Percentiles rank a stretch among this genome's conserved stretches.
Conservation (phyloP, 1,140 invertebrate species). For the Leptinotarsa defecta region DNA sequence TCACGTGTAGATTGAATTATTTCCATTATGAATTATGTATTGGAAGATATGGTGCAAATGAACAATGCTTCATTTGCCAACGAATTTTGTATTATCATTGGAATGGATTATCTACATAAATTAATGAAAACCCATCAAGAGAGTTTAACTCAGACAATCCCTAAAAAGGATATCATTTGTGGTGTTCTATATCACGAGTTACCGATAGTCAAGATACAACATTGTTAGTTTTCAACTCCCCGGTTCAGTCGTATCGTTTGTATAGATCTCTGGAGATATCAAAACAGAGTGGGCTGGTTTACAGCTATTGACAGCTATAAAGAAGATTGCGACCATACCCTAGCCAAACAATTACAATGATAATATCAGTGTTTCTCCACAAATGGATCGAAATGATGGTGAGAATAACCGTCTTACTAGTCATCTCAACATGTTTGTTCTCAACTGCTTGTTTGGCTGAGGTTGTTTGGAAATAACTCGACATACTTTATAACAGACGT, state of each 20-base stretch:
- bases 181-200: no score
- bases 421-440: slow-evolving; percentile 1
- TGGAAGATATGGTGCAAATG: no score
- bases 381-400: slow-evolving; percentile 30
- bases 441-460: slow-evolving; percentile 2
- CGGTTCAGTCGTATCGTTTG: neutral
- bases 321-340: slow-evolving; percentile 39
- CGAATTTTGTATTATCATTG: no score
- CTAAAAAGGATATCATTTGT: no score
- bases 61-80: no score
- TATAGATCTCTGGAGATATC: slow-evolving; percentile 14
- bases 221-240: neutral
- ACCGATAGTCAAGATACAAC: neutral
- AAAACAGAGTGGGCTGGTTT: slow-evolving; percentile 52
- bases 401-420: slow-evolving; percentile 9
- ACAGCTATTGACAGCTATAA: slow-evolving; percentile 41
- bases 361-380: slow-evolving; percentile 41
- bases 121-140: no score
- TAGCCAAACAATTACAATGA: slow-evolving; percentile 44
- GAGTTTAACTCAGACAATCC: no score
- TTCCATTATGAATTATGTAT: no score
- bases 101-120: no score
- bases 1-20: no score
- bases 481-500: no score
- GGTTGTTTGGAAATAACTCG: neutral